Percentiles rank a stretch among this genome's conserved stretches.
phyloP scores from a whole-genome alignment of 2,113 vertebrate species.

The Cololabis saira region DNA sequence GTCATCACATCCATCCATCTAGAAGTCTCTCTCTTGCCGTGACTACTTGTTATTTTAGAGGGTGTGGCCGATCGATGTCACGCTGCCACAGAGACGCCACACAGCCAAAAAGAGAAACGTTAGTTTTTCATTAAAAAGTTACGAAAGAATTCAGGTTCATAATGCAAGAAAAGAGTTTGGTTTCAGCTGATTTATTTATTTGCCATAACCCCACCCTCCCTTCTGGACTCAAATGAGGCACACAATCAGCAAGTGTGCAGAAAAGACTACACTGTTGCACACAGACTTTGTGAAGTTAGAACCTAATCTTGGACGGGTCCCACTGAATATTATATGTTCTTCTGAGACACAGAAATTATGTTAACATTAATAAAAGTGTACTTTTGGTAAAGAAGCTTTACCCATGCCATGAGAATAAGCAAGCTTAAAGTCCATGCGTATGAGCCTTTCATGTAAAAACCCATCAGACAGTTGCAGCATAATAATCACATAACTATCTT shows the following conservation, averaged over 20 bases:
- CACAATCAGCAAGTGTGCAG: no score
- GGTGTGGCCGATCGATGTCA: slow-evolving; percentile 55
- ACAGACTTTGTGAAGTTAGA: no score
- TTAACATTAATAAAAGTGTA: background rate
- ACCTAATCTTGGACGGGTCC: slow-evolving; percentile 2
- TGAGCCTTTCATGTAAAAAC: background rate
- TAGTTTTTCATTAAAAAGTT: slow-evolving; percentile 30
- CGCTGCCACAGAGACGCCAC: slow-evolving; percentile 28
- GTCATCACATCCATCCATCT: slow-evolving; percentile 47
- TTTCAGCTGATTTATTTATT: slow-evolving; percentile 49
- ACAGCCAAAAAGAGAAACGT: background rate
- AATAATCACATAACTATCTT: background rate
- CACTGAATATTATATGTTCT: slow-evolving; percentile 5
- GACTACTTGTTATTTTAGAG: slow-evolving; percentile 51
- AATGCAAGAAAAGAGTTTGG: slow-evolving; percentile 38
- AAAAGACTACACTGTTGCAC: no score
- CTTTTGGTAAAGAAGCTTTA: background rate
- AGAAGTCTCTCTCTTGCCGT: slow-evolving; percentile 9
- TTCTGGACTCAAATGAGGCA: slow-evolving; percentile 37
- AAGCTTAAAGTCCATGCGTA: background rate
- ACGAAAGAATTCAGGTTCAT: slow-evolving; percentile 11
- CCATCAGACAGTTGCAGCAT: background rate
- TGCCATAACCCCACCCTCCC: slow-evolving; percentile 18
- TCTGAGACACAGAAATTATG: background rate
- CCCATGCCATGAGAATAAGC: background rate